A percentile compares a stretch with the other conserved stretches of the same genome.
These are phyloP conservation scores for Trachemys scripta DNA, from an alignment of 2,113 vertebrate species.

Conservation along the genomic window DNA sequence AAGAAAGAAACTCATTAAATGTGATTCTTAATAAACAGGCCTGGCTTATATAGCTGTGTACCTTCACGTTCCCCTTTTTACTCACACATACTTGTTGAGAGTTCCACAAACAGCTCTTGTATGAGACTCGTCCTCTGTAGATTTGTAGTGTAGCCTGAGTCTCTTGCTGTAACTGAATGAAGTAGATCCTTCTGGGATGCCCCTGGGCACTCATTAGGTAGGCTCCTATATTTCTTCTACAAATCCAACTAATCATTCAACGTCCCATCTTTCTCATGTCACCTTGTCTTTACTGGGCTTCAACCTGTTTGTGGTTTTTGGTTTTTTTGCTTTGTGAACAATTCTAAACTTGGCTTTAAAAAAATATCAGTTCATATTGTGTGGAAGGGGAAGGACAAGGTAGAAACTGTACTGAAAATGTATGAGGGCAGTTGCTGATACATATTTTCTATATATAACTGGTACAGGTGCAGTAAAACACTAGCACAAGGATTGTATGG, in stretches of 20 bases:
- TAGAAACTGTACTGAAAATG: slow-evolving; percentile 49
- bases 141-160: background rate
- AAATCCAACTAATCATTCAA: background rate
- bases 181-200: slow-evolving; percentile 39
- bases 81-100: slow-evolving; percentile 20
- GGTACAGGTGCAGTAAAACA: slow-evolving; percentile 58
- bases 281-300: background rate
- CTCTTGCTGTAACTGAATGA: slow-evolving; percentile 30
- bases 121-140: slow-evolving; percentile 6
- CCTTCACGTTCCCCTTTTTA: slow-evolving; percentile 63
- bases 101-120: slow-evolving; percentile 9
- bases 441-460: slow-evolving; percentile 35
- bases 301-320: slow-evolving; percentile 16
- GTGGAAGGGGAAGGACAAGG: slow-evolving; percentile 65
- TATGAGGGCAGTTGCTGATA: slow-evolving; percentile 54
- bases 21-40: slow-evolving; percentile 84
- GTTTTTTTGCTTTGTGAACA: slow-evolving; percentile 57
- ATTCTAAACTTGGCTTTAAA: slow-evolving; percentile 11
- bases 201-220: background rate
- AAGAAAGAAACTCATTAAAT: slow-evolving; percentile 87
- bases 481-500: slow-evolving; percentile 73
- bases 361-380: slow-evolving; percentile 24
- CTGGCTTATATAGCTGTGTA: slow-evolving; percentile 82
- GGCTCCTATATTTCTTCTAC: slow-evolving; percentile 12
- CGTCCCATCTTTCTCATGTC: background rate